Evolutionary conservation across 1,140 invertebrate genomes (phyloP).

Genomic region (Odontomachus brunneus): DNA sequence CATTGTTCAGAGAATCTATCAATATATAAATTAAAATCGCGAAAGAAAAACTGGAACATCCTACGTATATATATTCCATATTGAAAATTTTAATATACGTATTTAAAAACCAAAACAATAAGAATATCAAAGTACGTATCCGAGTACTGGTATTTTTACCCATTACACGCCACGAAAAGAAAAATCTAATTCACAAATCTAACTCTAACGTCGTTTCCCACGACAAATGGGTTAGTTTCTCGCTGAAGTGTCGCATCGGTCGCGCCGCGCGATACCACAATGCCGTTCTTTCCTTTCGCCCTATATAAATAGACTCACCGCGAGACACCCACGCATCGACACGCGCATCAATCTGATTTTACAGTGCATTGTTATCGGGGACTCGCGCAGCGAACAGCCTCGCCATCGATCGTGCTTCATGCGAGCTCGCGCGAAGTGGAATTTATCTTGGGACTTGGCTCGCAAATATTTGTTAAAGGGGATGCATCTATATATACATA

Average conservation of each 20-base stretch:
- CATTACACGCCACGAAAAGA: no score
- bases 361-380: slow-evolving; percentile 10
- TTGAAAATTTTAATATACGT: no score
- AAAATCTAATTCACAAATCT: slow-evolving; percentile 1
- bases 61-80: no score
- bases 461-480: slow-evolving; percentile 55
- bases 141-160: no score
- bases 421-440: slow-evolving; percentile 6
- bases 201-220: slow-evolving; percentile 5
- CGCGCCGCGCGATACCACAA: background rate
- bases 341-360: slow-evolving; percentile 40
- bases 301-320: background rate
- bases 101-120: no score
- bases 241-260: background rate
- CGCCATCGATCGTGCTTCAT: slow-evolving; percentile 37
- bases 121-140: no score
- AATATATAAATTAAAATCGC: no score
- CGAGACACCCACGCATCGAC: background rate
- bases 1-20: no score
- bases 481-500: background rate
- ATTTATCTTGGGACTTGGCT: slow-evolving; percentile 41
- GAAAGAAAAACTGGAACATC: no score
- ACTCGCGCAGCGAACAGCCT: background rate
- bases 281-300: background rate
- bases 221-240: slow-evolving; percentile 14